phyloP scores from a whole-genome alignment of 2,888 invertebrate genomes.

The Abscondita cerata region DNA sequence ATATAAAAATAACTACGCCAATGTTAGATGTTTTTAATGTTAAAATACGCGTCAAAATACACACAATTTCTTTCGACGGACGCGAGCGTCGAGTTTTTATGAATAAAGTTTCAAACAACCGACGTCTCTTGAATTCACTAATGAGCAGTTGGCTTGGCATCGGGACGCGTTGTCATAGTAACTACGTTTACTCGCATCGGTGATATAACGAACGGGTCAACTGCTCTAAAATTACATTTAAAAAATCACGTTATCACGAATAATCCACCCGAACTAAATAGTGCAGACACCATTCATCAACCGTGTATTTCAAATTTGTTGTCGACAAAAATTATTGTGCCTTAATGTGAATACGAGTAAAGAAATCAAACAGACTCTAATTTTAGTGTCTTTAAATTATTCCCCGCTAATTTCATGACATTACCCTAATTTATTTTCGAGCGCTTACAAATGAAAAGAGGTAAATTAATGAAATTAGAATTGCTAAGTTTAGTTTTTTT shows the following conservation, averaged over 20 bases:
- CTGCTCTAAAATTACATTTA: constrained; percentile 22
- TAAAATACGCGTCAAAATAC: constrained; percentile 40
- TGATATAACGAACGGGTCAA: constrained; percentile 37
- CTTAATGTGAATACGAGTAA: too few species aligned
- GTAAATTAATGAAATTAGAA: too few species aligned
- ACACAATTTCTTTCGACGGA: constrained; percentile 45
- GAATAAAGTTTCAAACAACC: constrained; percentile 57
- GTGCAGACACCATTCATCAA: too few species aligned
- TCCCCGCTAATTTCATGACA: too few species aligned
- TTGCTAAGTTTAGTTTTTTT: too few species aligned
- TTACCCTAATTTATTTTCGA: too few species aligned
- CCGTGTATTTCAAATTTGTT: too few species aligned
- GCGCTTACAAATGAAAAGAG: too few species aligned
- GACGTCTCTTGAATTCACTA: constrained; percentile 58
- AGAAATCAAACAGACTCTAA: too few species aligned
- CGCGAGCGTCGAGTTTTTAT: constrained; percentile 55
- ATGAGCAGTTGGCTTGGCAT: constrained; percentile 57
- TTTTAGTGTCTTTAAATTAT: too few species aligned
- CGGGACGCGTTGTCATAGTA: constrained; percentile 49
- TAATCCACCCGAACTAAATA: too few species aligned
- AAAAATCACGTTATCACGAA: background rate
- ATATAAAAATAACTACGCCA: constrained; percentile 14
- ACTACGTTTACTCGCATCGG: constrained; percentile 47
- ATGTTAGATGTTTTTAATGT: constrained; percentile 22
- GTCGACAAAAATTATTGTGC: too few species aligned